Evolutionary conservation across 1,140 invertebrate genomes (phyloP).

Genomic region (Caenorhabditis latens): DNA sequence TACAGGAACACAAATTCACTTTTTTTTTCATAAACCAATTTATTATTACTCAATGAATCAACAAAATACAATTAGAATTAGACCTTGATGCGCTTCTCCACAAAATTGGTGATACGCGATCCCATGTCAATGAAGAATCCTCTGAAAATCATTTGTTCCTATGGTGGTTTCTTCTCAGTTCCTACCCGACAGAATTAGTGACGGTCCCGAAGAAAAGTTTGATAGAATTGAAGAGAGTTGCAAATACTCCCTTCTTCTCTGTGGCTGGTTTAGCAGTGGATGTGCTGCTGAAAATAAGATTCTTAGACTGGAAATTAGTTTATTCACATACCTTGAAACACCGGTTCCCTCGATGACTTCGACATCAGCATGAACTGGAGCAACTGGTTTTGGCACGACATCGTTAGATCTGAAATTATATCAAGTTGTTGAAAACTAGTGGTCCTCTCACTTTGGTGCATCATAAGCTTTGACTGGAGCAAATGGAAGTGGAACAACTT

Average conservation of each 20-base stretch:
- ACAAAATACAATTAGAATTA: background rate
- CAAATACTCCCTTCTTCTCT: slow-evolving; percentile 2
- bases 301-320: background rate
- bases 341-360: slow-evolving; percentile 4
- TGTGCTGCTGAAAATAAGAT: background rate
- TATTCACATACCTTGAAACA: background rate
- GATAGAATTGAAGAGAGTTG: slow-evolving; percentile 9
- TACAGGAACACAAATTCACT: too few species aligned
- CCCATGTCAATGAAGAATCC: slow-evolving; percentile 34
- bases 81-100: slow-evolving; percentile 13
- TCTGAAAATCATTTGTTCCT: background rate
- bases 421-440: background rate
- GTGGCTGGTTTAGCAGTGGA: background rate
- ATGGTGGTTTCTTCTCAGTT: background rate
- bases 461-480: slow-evolving; percentile 2
- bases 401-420: slow-evolving; percentile 15
- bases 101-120: slow-evolving; percentile 38
- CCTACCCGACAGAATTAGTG: slow-evolving; percentile 24
- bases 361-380: slow-evolving; percentile 8
- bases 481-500: slow-evolving; percentile 13
- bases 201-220: background rate
- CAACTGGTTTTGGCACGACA: background rate
- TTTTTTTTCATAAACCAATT: background rate
- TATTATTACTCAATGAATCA: background rate
- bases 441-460: background rate